Percentiles rank a stretch among this genome's conserved stretches.
phyloP scores from a whole-genome alignment of 1,140 invertebrate species.

The Tigriopus japonicus region DNA sequence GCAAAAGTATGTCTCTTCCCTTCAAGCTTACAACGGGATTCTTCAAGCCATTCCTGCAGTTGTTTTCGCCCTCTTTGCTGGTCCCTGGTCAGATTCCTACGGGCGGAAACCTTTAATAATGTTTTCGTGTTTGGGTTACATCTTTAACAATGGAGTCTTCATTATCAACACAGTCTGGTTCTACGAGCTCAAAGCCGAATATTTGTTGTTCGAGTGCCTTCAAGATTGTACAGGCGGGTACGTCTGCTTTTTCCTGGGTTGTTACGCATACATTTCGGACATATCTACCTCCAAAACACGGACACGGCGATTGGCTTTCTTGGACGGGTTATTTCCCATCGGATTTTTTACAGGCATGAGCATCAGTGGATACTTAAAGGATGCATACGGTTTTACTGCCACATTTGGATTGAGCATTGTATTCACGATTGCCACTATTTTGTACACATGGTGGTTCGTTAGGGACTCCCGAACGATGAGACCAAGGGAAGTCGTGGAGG shows the following conservation, averaged over 20 bases:
- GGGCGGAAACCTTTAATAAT: slow-evolving; percentile 4
- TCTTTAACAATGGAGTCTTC: slow-evolving; percentile 13
- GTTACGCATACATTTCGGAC: slow-evolving; percentile 14
- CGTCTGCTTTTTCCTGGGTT: slow-evolving; percentile 11
- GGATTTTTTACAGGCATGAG: slow-evolving; percentile 12
- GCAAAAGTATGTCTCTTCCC: slow-evolving; percentile 9
- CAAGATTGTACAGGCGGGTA: slow-evolving; percentile 14
- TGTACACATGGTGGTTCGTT: slow-evolving; percentile 1
- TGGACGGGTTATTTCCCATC: slow-evolving; percentile 12
- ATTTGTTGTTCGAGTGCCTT: slow-evolving; percentile 13
- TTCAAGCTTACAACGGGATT: slow-evolving; percentile 14
- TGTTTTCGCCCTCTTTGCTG: slow-evolving; percentile 13
- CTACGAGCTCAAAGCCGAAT: slow-evolving; percentile 14
- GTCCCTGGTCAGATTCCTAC: slow-evolving; percentile 13
- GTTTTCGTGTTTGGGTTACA: slow-evolving; percentile 5
- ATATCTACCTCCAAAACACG: slow-evolving; percentile 4
- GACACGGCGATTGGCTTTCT: slow-evolving; percentile 12
- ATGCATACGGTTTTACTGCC: slow-evolving; percentile 2
- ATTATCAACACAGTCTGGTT: slow-evolving; percentile 11
- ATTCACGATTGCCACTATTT: not conserved
- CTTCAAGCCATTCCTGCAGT: slow-evolving; percentile 14
- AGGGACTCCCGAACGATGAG: slow-evolving; percentile 7
- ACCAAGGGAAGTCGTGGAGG: slow-evolving; percentile 1
- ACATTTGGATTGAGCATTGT: slow-evolving; percentile 1
- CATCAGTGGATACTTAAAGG: slow-evolving; percentile 4